Conservation (phyloP, 2,888 invertebrate species). For the Chirona hameri region DNA sequence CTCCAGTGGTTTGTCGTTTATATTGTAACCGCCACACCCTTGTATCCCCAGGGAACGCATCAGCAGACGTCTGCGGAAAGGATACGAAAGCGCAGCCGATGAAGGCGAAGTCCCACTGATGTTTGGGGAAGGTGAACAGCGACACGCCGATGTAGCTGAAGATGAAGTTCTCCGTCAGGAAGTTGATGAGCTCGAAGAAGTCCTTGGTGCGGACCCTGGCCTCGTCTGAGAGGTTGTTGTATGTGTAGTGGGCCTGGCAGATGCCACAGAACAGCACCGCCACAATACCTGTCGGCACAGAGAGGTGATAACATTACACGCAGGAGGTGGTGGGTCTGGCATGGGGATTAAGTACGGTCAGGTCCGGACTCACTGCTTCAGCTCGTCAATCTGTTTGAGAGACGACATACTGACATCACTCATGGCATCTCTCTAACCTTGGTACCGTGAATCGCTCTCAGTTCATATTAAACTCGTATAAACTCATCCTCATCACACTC, state of each 20-base stretch:
- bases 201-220: constrained; percentile 84
- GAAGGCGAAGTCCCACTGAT: constrained; percentile 88
- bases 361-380: too few relatives aligned
- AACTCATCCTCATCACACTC: too few relatives aligned
- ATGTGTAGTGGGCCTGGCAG: constrained; percentile 98
- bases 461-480: too few relatives aligned
- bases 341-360: too few relatives aligned
- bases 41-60: too few relatives aligned
- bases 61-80: constrained; percentile 51
- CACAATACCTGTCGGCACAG: constrained; percentile 68
- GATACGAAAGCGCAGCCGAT: constrained; percentile 92
- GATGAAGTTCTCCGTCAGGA: constrained; percentile 95
- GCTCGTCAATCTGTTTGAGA: too few relatives aligned
- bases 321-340: too few relatives aligned
- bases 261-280: constrained; percentile 98
- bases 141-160: constrained; percentile 98
- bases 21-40: too few relatives aligned
- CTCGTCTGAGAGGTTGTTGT: constrained; percentile 87
- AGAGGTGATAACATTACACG: not conserved
- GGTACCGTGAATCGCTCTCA: too few relatives aligned
- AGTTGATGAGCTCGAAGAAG: constrained; percentile 88
- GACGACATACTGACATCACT: too few relatives aligned
- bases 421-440: too few relatives aligned
- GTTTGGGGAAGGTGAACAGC: constrained; percentile 95
- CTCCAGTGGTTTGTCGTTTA: too few relatives aligned